Base-by-base conservation (phyloP, 2,113 vertebrate genomes). In the Plectropomus leopardus region DNA sequence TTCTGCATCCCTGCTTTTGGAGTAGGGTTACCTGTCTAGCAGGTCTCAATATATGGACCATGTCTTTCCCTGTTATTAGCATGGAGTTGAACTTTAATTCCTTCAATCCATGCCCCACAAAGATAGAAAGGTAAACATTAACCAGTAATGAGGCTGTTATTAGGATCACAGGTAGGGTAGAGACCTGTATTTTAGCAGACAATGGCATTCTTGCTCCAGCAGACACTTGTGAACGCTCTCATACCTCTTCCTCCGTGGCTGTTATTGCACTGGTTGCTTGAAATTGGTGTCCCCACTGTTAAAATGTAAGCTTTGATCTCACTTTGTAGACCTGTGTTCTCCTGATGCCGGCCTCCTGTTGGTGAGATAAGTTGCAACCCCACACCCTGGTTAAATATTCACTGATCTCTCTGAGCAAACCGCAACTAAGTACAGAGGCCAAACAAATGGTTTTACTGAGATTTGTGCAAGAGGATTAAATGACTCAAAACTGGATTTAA, bases 331-430 rank as follows among this genome's bases (percentile, higher is more conserved):
- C 48, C 30, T 58, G 28, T 66, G 30, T 83, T 87, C 40, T 21
- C 54, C 24, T 16, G 8, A 15, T 67, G 36, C 26, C 14, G 26
- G 53, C 63, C 57, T 86, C 34, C 42, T 69, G 65, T 81, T 69
- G 48, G 71, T 40, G 68, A 88, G 84, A 89, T 85, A 87, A 87
- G 78, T 64, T 80, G 47, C 88, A 86, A 87, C 85, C 72, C 51
- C 71, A 79, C 82, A 86, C 82, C 86, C 55, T 83, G 71, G 92
- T 93, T 93, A 93, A 91, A 88, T 85, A 93, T 92, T 92, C 68
- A 82, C 84, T 54, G 28, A 36, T 72, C 70, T 70, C 19, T 66
- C 51, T 66, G 42, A 82, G 65, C 68, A 63, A 80, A 24, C 61
- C 26, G 1, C 19, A 7, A 76, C 78, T 21, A 45, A 59, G 82